Conservation (phyloP, 2,113 vertebrate genomes). For the Hyperopisus bebe region DNA sequence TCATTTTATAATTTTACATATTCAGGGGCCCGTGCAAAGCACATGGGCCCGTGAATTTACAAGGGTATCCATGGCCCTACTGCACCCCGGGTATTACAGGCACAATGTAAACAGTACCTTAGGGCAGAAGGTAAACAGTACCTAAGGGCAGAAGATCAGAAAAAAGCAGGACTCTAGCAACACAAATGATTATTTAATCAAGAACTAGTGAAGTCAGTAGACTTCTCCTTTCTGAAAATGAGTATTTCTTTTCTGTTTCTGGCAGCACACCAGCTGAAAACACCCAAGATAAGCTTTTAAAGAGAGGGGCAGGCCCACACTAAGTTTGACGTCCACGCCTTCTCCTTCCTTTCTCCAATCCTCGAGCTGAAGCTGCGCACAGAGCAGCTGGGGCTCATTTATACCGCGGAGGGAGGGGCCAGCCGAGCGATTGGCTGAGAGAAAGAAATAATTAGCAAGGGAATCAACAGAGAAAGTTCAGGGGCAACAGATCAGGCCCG, state of each 20-base stretch:
- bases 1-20: background rate
- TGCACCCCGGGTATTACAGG: background rate
- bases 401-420: conserved; percentile 33
- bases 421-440: conserved; percentile 21
- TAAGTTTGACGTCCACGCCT: background rate
- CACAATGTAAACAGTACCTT: background rate
- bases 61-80: background rate
- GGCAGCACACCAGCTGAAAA: background rate
- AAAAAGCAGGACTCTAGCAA: background rate
- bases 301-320: background rate
- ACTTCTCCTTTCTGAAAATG: background rate
- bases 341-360: background rate
- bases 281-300: background rate
- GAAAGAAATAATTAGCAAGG: conserved; percentile 30
- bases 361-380: conserved; percentile 10
- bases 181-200: background rate
- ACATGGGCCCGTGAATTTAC: background rate
- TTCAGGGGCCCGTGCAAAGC: background rate
- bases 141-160: background rate
- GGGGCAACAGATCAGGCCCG: conserved; percentile 12
- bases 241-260: background rate
- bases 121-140: background rate
- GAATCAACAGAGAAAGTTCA: conserved; percentile 31
- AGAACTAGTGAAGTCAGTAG: background rate
- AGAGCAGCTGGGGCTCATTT: conserved; percentile 44